A percentile compares a stretch with the other conserved stretches of the same genome.
Evolutionary conservation across 1,140 invertebrate genomes (phyloP).

Genomic region (Ips nitidus): DNA sequence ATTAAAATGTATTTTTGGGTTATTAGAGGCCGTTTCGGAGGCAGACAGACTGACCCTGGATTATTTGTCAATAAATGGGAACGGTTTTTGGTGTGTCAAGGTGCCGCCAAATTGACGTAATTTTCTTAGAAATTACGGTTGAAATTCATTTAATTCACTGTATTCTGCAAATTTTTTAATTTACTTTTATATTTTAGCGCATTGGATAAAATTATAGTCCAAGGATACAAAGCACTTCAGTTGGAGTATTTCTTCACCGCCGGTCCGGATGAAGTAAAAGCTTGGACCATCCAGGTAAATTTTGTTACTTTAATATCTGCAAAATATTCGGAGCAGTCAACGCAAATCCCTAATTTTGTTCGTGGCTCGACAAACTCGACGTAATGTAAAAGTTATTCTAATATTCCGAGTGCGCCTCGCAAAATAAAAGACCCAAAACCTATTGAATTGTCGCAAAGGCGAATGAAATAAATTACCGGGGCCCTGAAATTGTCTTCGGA

Average conservation of each 20-base stretch:
- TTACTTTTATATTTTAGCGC: constrained; percentile 59
- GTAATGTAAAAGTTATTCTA: constrained; percentile 35
- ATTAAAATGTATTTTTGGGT: constrained; percentile 38
- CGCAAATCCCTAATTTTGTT: constrained; percentile 29
- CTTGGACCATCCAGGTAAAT: constrained; percentile 96
- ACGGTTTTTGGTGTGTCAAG: constrained; percentile 13
- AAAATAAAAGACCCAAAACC: constrained; percentile 39
- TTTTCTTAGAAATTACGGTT: constrained; percentile 9
- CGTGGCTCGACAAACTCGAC: constrained; percentile 15
- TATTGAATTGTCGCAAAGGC: constrained; percentile 30
- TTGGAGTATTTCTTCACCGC: constrained; percentile 97
- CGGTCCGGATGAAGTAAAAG: constrained; percentile 97
- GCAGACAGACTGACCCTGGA: constrained; percentile 17
- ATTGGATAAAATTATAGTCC: constrained; percentile 96
- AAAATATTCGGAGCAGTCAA: constrained; percentile 17
- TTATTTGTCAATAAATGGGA: constrained; percentile 27
- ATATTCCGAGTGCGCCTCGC: constrained; percentile 32
- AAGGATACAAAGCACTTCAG: constrained; percentile 94
- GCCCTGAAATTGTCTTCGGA: constrained; percentile 46
- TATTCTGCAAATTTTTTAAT: not conserved
- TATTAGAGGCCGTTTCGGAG: constrained; percentile 35
- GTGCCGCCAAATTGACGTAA: constrained; percentile 6
- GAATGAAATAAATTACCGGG: constrained; percentile 46
- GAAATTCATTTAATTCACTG: not conserved
- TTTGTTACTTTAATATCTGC: not conserved